Evolutionary conservation across 1,140 invertebrate genomes (phyloP).

Genomic region (Drosophila leontia): DNA sequence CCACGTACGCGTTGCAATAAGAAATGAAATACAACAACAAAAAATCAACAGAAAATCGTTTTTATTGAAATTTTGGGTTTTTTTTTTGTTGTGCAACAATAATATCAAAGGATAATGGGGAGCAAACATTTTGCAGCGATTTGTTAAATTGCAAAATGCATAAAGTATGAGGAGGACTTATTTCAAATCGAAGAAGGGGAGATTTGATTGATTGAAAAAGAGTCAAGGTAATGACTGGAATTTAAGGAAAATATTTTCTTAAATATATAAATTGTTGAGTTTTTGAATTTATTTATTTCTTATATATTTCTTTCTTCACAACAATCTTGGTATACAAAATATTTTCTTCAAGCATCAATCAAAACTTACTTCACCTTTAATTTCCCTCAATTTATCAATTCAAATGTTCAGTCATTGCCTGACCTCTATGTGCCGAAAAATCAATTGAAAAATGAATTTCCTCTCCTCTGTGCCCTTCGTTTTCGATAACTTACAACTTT

Average conservation of each 20-base stretch:
- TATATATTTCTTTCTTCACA: neutral
- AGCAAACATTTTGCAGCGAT: constrained; percentile 73
- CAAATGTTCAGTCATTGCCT: neutral
- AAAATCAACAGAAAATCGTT: constrained; percentile 26
- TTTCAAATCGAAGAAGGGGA: constrained; percentile 2
- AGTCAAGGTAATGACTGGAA: neutral
- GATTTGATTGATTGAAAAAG: constrained; percentile 21
- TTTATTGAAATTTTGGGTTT: constrained; percentile 31
- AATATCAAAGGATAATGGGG: constrained; percentile 48
- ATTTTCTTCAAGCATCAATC: neutral
- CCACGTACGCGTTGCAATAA: constrained; percentile 71
- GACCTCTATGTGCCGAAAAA: constrained; percentile 19
- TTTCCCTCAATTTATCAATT: neutral
- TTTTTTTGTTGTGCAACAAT: constrained; percentile 17
- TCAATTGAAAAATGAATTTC: constrained; percentile 24
- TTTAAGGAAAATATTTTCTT: neutral
- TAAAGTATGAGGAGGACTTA: constrained; percentile 13
- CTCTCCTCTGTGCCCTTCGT: neutral
- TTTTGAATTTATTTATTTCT: no score
- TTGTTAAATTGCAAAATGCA: constrained; percentile 58
- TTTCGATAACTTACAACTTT: constrained; percentile 9
- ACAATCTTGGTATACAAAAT: neutral
- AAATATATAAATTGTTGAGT: neutral
- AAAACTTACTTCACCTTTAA: neutral
- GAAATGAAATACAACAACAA: constrained; percentile 48